Evolutionary conservation across 2,113 vertebrate species (phyloP), one percentile per base, ranked within the genome.

Genomic region (Callaeas wilsoni): DNA sequence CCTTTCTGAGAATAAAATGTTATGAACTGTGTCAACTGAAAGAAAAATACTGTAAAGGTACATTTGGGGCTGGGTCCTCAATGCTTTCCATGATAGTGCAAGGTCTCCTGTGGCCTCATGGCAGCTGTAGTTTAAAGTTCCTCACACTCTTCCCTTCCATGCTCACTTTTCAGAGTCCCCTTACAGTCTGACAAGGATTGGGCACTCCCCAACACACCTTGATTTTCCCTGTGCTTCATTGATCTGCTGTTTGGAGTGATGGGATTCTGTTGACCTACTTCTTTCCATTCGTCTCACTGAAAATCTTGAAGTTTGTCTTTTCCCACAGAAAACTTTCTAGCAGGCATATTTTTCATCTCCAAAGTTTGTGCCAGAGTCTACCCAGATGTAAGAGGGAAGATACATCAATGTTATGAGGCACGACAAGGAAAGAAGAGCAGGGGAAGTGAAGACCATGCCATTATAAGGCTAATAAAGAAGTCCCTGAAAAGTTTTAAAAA

Each of bases 341-440:
- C 16, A 78, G 65, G n/a, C 16, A 18, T 74, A 78, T 77, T 87
- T 93, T 92, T 90, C 44, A 91, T n/a, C 67, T 75, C 55, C 80
- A 79, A 79, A 79, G n/a, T 84, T 92, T 76, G 53, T 82, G 70
- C 35, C 33, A 70, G 64, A 76, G 21, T 41, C 63, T 56, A n/a
- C 32, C 18, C 35, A 56, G 59, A 29, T 18, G 10, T 49, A 56
- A 70, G 71, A 81, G 53, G 22, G 35, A 70, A 84, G 52, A 94
- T 93, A 88, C 13, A 84, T 95, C 89, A 94, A 33, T 49, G 13
- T 79, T 94, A 94, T 57, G 87, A 90, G 68, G 76, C 64, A 94
- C 83, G 62, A 91, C 6, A 50, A 92, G 27, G 62, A 78, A 90
- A 75, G 73, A 84, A 84, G 13, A 81, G 52, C 84, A 78, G 68